Evolutionary conservation across 92 coral and sea anemone species (phyloP), one percentile per base, ranked within the genome.

Genomic region (Scolanthus callimorphus): DNA sequence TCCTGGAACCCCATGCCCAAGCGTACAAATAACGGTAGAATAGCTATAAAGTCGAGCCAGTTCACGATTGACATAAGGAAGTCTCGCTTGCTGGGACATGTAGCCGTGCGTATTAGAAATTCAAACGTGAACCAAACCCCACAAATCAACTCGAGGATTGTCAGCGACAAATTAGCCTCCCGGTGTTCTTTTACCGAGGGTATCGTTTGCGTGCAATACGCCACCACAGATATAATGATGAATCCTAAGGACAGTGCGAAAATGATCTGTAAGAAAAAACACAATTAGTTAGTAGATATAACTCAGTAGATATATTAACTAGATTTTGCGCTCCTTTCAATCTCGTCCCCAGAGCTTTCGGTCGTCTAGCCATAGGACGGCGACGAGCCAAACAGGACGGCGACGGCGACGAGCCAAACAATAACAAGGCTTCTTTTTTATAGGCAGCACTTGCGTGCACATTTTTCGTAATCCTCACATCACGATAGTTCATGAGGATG

Each of bases 51-150:
- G 60, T 94, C 99, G 0, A 94, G 62, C 99, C 99, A 94, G 67
- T 94, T 94, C 72, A 85, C 70, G 17, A 80, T 64, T 49, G 88
- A 88, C 49, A 51, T 59, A 34, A 74, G 49, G 22, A 94, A 94
- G 8, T 84, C 84, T 1, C 77, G 72, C 55, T 84, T 88, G 61
- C 74, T 80, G 12, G 99, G 99, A 31, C 99, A 76, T 1, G 84
- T 76, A 0, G 71, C 67, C 4, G 78, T 55, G 56, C 99, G 81
- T 21, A 94, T 62, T 4, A 71, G 29, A 52, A 94, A 94, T 53
- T 94, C 99, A 11, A 86, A 39, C 0, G 99, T 94, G 51, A 94
- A 94, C 99, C 99, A 94, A 34, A 75, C 39, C 10, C 99, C 97
- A 29, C 99, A 94, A 3, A 84, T 65, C 3, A 48, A 68, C 49